Base-by-base conservation (phyloP, 2,888 invertebrate species). In the Argynnis bischoffii region DNA sequence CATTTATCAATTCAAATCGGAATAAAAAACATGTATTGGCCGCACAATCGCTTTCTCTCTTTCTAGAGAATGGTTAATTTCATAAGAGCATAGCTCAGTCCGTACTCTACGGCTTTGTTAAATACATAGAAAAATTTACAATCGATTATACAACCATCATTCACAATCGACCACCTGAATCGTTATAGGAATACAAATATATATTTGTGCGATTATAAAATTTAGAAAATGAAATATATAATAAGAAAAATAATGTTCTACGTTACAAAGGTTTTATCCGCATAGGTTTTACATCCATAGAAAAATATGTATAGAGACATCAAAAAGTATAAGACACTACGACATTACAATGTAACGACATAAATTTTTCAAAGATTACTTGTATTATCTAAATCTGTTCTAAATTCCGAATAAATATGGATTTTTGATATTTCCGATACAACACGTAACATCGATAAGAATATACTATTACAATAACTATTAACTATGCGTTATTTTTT, bases 261-360 rank as follows among this genome's bases (percentile, higher is more conserved):
- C 35, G 54, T 60, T 67, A 67, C 63, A 69, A 64, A 67, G 64
- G 50, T 46, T 69, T 26, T 26, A 60, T 55, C 65, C 66, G 70
- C 66, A 71, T 72, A 71, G 66, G 67, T 64, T 63, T 72, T 78
- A 79, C 74, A 72, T 77, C 67, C 76, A 78, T 81, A 79, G 79
- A 80, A 80, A 81, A 80, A 80, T 78, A 79, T 78, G 77, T 78
- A 79, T 74, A 79, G 76, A 73, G 66, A 84, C 84, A 84, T 84
- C 83, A 82, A 87, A 86, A 87, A 87, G 82, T 82, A 81, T 85
- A 86, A 74, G 83, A 83, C 75, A 83, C 75, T 70, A 69, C 74
- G 75, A 75, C 71, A 67, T 71, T 77, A 75, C 69, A 69, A 67
- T 71, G 71, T 69, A 74, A 76, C 75, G 64, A 77, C 69, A 74